These are phyloP conservation scores for Samia ricini DNA, from an alignment of 1,140 invertebrate genomes.

Conservation along the genomic window DNA sequence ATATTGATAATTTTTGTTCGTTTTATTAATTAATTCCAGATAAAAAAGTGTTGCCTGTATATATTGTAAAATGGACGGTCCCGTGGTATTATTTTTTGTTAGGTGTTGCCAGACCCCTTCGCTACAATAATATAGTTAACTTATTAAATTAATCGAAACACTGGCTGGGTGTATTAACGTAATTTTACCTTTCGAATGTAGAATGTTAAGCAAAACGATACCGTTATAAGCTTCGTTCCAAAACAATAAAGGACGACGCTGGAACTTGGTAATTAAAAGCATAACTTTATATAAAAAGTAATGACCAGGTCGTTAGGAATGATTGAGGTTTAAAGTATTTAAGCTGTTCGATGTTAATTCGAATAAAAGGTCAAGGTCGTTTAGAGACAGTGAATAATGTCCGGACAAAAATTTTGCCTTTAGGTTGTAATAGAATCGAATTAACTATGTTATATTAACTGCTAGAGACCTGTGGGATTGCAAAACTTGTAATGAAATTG, in stretches of 20 bases:
- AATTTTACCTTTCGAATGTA: not conserved
- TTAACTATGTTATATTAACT: not conserved
- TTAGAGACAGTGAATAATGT: not conserved
- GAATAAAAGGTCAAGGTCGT: not conserved
- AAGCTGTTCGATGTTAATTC: not conserved
- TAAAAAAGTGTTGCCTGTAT: too few relatives aligned
- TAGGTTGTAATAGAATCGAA: not conserved
- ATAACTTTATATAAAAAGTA: slow-evolving; percentile 1
- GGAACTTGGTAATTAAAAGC: not conserved
- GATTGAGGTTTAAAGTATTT: slow-evolving; percentile 1
- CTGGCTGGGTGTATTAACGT: not conserved
- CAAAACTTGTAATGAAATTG: too few relatives aligned
- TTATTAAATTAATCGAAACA: not conserved
- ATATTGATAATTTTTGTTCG: too few relatives aligned
- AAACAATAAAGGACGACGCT: not conserved
- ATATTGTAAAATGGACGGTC: too few relatives aligned
- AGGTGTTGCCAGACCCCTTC: too few relatives aligned
- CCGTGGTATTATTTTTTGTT: too few relatives aligned
- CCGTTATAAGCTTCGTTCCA: not conserved
- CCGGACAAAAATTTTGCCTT: not conserved
- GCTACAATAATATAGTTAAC: too few relatives aligned
- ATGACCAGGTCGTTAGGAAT: not conserved
- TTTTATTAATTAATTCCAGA: too few relatives aligned
- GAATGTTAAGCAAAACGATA: not conserved
- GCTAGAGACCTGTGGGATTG: too few relatives aligned